Conservation (phyloP, 2,113 vertebrate genomes). For the Oncorhynchus gorbuscha region DNA sequence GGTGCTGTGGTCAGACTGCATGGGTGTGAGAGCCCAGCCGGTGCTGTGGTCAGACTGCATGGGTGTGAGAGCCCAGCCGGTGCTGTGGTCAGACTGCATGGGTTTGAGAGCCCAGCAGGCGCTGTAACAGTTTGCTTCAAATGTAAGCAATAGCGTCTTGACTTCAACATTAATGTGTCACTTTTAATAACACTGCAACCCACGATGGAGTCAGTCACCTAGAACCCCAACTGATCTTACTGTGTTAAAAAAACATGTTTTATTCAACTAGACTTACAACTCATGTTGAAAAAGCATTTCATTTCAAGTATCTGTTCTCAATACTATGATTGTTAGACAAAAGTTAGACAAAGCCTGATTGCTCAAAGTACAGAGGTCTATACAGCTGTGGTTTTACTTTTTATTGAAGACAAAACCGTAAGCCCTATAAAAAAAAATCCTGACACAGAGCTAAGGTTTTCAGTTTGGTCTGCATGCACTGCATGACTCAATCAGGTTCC, state of each 20-base stretch:
- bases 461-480: not conserved
- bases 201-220: not conserved
- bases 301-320: not conserved
- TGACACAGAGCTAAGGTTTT: not conserved
- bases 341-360: not conserved
- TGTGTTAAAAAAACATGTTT: not conserved
- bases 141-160: not conserved
- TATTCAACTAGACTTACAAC: not conserved
- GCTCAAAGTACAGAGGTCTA: too few relatives aligned
- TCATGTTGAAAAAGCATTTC: too few relatives aligned
- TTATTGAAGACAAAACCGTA: not conserved
- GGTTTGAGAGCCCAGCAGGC: not conserved
- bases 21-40: too few relatives aligned
- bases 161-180: not conserved
- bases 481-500: constrained; percentile 13
- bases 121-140: not conserved
- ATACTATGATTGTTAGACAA: not conserved
- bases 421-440: not conserved
- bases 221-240: not conserved
- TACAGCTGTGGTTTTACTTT: too few relatives aligned
- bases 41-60: too few relatives aligned
- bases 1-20: too few relatives aligned
- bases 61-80: too few relatives aligned
- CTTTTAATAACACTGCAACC: not conserved
- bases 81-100: too few relatives aligned